Base-by-base conservation (phyloP, 2,888 invertebrate species). In the Drosophila kambysellisi region DNA sequence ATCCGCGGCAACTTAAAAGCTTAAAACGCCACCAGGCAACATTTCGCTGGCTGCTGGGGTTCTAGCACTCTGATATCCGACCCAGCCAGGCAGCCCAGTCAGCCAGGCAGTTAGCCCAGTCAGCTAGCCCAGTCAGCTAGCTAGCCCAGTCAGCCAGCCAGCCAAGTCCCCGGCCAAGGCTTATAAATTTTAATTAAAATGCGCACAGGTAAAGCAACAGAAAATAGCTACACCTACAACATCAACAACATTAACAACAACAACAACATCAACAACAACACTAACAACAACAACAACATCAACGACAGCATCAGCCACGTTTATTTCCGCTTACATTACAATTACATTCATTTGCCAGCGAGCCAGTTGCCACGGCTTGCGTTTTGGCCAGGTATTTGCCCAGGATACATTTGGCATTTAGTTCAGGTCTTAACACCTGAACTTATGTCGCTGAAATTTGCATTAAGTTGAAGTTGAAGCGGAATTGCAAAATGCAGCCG, bases 171-270 rank as follows among this genome's bases (percentile, higher is more conserved):
- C 79, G 70, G 75, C 89, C 77, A 80, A 82, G 89, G 87, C 89
- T 89, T 89, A 89, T 88, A 88, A 89, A 88, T 89, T 88, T 88
- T 88, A 88, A 88, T 88, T 88, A 88, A 88, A 88, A 89, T 74
- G 79, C 89, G 81, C 79, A 70, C 75, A 80, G 75, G 76, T 50
- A 75, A n/a, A 56, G 12, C 39, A 39, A 39, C 29, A 54, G 15
- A 46, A 25, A 46, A 52, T 72, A 25, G 29, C 50, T 50, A 30
- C 50, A 50, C 17, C 50, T 46, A 46, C 46, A 46, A 46, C 46
- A 46, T 8, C 29, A 46, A 8, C 25, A 46, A 15, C 46, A 20
- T 0, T 33, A 51, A 51, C 51, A 51, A 15, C 30, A 50, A 1
- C 29, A 30, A 4, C 1, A 30, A 1, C 48, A 30, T 0, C 11